Evolutionary conservation across 2,888 invertebrate species (phyloP).

Genomic region (Uloborus plumipes): DNA sequence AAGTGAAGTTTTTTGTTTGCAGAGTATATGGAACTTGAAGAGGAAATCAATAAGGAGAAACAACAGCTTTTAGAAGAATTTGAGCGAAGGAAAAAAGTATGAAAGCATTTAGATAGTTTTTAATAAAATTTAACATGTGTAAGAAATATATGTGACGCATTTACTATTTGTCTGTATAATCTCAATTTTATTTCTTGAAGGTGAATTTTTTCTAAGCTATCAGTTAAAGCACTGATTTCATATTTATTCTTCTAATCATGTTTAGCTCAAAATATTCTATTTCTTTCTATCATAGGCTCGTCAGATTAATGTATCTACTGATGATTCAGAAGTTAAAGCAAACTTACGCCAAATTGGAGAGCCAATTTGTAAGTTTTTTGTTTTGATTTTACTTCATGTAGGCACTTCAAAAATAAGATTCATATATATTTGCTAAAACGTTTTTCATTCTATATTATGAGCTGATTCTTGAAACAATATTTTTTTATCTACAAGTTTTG

Average conservation of each 20-base stretch:
- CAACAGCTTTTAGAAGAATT: conserved; percentile 95
- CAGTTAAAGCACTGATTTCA: too few species aligned
- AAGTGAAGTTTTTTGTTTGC: conserved; percentile 42
- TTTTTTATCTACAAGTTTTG: too few species aligned
- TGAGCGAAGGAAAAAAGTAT: conserved; percentile 88
- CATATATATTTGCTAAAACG: too few species aligned
- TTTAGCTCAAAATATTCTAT: too few species aligned
- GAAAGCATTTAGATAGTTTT: not conserved
- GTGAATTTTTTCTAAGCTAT: too few species aligned
- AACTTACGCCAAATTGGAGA: conserved; percentile 93
- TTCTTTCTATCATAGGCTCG: conserved; percentile 74
- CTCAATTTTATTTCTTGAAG: too few species aligned
- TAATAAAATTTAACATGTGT: not conserved
- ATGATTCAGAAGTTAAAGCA: conserved; percentile 94
- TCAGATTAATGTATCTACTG: conserved; percentile 96
- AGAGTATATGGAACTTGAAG: conserved; percentile 89
- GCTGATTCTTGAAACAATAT: too few species aligned
- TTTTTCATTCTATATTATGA: too few species aligned
- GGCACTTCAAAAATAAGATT: too few species aligned
- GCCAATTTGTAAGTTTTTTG: conserved; percentile 81
- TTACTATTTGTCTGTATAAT: too few species aligned
- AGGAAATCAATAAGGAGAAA: conserved; percentile 85
- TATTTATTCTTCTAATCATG: not conserved
- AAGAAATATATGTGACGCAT: too few species aligned
- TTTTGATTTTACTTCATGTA: not conserved